phyloP scores from a whole-genome alignment of 2,888 invertebrate species.

The Euproctis similis region DNA sequence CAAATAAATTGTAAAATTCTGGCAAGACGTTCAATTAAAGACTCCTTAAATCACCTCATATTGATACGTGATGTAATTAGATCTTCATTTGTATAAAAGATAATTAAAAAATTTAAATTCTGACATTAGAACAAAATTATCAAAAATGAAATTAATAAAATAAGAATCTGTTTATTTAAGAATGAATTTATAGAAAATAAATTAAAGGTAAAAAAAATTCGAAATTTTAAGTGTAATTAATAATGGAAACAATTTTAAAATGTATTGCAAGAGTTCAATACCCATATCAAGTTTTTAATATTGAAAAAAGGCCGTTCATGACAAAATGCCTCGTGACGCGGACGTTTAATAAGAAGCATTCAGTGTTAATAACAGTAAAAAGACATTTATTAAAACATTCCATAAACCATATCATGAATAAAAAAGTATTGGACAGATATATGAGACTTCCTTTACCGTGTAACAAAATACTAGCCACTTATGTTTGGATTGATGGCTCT shows the following conservation, averaged over 20 bases:
- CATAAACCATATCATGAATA: constrained; percentile 64
- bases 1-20: no score
- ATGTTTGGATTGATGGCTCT: constrained; percentile 87
- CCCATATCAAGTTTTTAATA: constrained; percentile 1
- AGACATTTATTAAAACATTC: constrained; percentile 49
- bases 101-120: no score
- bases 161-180: no score
- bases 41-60: no score
- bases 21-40: no score
- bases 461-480: constrained; percentile 79
- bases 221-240: background rate
- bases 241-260: constrained; percentile 10
- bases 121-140: no score
- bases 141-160: no score
- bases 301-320: constrained; percentile 31
- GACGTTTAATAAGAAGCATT: constrained; percentile 57
- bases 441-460: constrained; percentile 75
- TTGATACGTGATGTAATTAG: no score
- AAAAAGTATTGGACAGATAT: constrained; percentile 69
- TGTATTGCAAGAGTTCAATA: constrained; percentile 1
- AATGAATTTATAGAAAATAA: no score
- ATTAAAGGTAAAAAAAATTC: background rate
- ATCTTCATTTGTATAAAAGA: no score
- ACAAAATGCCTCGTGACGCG: constrained; percentile 47
- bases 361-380: constrained; percentile 11